A percentile compares a stretch with the other conserved stretches of the same genome.
phyloP scores from a whole-genome alignment of 2,797 vertebrate species.

The Anolis apletophallus region DNA sequence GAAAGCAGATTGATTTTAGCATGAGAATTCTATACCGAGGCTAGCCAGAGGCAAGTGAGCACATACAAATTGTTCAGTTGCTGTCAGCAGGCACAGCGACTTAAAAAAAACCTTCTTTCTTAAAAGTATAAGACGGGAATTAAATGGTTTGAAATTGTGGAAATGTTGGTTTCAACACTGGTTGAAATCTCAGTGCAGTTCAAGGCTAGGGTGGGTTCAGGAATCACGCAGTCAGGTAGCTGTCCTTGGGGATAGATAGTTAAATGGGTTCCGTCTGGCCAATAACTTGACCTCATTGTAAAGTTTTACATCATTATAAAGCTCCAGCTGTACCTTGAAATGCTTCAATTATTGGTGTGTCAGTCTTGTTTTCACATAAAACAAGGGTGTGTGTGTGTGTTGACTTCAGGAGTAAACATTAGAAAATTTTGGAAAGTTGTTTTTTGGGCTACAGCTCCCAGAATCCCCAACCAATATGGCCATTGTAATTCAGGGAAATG shows the following conservation, averaged over 20 bases:
- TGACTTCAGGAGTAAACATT: neutral
- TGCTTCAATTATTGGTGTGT: neutral
- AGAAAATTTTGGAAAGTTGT: neutral
- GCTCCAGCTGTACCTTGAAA: neutral
- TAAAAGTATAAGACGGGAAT: slow-evolving; percentile 50
- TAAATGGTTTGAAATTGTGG: no score
- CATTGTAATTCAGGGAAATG: neutral
- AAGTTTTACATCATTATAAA: neutral
- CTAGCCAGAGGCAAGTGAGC: slow-evolving; percentile 57
- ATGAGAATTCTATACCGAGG: slow-evolving; percentile 60
- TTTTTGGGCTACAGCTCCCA: neutral
- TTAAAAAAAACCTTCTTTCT: neutral
- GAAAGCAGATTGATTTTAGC: slow-evolving; percentile 68
- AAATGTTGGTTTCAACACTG: no score
- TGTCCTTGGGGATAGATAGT: neutral
- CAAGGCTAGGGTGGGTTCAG: neutral
- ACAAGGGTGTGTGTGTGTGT: neutral
- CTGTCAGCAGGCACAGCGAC: slow-evolving; percentile 3
- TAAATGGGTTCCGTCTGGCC: no score
- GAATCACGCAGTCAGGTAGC: no score
- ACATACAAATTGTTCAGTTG: slow-evolving; percentile 58
- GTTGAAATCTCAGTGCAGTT: neutral
- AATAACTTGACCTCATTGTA: no score
- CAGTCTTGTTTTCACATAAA: neutral
- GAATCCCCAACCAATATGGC: neutral